phyloP scores from a whole-genome alignment of 2,888 invertebrate species.

The Mactromeris polynyma region DNA sequence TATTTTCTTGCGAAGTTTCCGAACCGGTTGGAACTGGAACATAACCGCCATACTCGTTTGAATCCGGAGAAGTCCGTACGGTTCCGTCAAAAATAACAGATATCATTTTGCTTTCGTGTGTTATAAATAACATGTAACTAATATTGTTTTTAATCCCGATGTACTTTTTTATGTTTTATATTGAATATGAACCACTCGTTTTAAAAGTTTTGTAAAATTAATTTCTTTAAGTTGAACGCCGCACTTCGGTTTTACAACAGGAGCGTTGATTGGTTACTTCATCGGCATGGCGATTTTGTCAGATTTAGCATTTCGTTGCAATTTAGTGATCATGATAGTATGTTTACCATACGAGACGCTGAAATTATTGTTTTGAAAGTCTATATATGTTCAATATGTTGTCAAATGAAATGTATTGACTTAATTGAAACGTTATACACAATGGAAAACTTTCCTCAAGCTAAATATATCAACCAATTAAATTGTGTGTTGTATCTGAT shows the following conservation, averaged over 20 bases:
- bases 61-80: constrained; percentile 80
- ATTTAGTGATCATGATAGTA: background rate
- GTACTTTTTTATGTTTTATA: background rate
- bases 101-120: background rate
- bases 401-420: too few relatives aligned
- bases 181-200: background rate
- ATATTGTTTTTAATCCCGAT: background rate
- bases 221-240: background rate
- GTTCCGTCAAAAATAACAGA: constrained; percentile 6
- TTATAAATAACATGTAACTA: background rate
- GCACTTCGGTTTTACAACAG: background rate
- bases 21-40: constrained; percentile 87
- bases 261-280: background rate
- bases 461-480: constrained; percentile 36
- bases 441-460: constrained; percentile 28
- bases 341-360: background rate
- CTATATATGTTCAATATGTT: background rate
- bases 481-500: background rate
- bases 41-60: constrained; percentile 81
- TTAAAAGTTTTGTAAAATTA: constrained; percentile 1
- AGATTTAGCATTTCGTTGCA: background rate
- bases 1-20: constrained; percentile 75
- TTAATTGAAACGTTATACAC: background rate
- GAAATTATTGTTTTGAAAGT: background rate
- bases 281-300: too few relatives aligned